Base-by-base conservation (phyloP, 2,797 vertebrate species). In the Stomatorhinus walkeri region DNA sequence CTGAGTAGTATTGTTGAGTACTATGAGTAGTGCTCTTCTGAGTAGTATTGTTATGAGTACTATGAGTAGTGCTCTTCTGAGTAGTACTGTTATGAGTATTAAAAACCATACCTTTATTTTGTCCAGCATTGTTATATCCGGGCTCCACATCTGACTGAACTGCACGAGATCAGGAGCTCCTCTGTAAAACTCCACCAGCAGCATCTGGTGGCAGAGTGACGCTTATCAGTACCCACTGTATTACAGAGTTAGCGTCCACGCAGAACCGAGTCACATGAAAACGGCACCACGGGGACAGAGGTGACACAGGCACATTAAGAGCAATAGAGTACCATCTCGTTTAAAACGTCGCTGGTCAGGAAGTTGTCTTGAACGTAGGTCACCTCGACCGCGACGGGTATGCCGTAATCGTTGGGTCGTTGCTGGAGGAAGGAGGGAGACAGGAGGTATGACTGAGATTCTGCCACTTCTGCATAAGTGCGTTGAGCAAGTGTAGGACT, bases 331-430 rank as follows among this genome's bases (percentile, higher is more conserved):
- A 99, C 98, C 98, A 99, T 99, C 94, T 99, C 98, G 49, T 99
- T 98, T 0, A 99, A 95, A 49, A 99, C 94, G 0, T 99, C 98
- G 0, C 96, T 98, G 91, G 98, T 99, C 91, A 99, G 96, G 90
- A 99, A 99, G 76, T 96, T 97, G n/a, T 99, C 98, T 92, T 99
- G 98, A 46, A 98, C 94, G 0, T 97, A 98, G n/a, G 97, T 97
- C 93, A 98, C 97, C 93, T 99, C 98, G 79, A 99, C 98, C 0
- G 98, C 98, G 90, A 99, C 98, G 19, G 98, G 98, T 90, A 99
- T 98, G 0, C 98, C 97, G 0, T 99, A 97, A 94, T 99, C 98
- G 0, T 97, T 97, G 3, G 98, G 96, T 32, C 98, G 92, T 97
- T 99, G 98, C 98, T 99, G 92, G 32, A 61, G n/a, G 49, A 91